These are phyloP conservation scores for Phymastichus coffea DNA, from an alignment of 1,140 invertebrate genomes.

Conservation along the genomic window DNA sequence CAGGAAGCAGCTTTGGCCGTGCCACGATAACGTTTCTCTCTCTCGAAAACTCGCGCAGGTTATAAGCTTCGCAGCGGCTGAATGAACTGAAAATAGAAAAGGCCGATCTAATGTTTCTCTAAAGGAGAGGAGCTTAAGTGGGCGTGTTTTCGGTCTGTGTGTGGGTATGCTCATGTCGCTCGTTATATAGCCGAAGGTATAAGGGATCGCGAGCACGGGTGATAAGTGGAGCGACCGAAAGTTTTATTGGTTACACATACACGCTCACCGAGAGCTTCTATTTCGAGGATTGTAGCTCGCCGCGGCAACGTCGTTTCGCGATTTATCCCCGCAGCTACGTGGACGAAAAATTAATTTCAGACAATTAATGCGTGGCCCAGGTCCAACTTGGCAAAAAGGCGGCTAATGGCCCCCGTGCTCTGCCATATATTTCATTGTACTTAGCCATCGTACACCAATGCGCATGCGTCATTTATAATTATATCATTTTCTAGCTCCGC, in stretches of 20 bases:
- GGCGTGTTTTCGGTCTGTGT: conserved; percentile 13
- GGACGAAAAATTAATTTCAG: conserved; percentile 38
- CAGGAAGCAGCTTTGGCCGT: no score
- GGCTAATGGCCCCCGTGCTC: conserved; percentile 34
- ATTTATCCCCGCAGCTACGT: conserved; percentile 28
- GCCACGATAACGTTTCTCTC: no score
- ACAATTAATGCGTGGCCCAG: conserved; percentile 41
- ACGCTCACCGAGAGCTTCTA: no score
- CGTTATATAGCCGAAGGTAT: no score
- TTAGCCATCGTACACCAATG: conserved; percentile 27
- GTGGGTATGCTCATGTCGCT: no score
- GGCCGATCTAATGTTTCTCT: not conserved
- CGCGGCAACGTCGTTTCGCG: conserved; percentile 33
- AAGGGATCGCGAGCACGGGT: no score
- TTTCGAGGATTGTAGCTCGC: no score
- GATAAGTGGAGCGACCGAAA: conserved; percentile 7
- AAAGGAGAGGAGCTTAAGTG: not conserved
- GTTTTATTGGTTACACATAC: conserved; percentile 1
- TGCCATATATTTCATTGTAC: conserved; percentile 44
- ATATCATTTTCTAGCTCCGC: not conserved
- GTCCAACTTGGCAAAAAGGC: conserved; percentile 38
- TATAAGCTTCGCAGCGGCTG: no score
- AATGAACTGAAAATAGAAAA: not conserved
- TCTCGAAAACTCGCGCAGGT: no score
- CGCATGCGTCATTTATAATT: not conserved